Conservation (phyloP, 2,113 vertebrate genomes). For the Calyptommatus sinebrachiatus region DNA sequence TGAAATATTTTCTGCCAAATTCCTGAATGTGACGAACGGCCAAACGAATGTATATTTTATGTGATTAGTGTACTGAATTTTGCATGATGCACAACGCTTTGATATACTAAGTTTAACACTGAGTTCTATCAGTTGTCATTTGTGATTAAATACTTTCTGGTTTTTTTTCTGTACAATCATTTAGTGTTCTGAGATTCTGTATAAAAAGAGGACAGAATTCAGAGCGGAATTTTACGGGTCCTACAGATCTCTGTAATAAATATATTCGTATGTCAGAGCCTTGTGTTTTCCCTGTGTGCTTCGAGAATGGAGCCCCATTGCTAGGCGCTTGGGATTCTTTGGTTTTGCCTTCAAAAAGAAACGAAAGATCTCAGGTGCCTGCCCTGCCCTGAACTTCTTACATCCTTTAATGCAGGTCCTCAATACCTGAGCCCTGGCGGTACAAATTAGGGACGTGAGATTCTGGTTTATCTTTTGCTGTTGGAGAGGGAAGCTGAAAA, state of each 20-base stretch:
- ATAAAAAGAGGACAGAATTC: conserved; percentile 54
- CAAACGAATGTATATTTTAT: conserved; percentile 81
- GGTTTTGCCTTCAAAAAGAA: neutral
- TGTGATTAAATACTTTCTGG: conserved; percentile 69
- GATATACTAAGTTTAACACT: conserved; percentile 77
- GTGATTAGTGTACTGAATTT: conserved; percentile 77
- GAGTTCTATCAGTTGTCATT: conserved; percentile 94
- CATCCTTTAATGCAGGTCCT: neutral
- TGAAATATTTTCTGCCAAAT: conserved; percentile 66
- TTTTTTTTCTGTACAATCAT: conserved; percentile 80
- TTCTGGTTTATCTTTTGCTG: conserved; percentile 50
- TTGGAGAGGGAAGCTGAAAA: conserved; percentile 51
- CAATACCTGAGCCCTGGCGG: neutral
- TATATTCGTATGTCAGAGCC: conserved; percentile 73
- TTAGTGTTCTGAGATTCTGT: conserved; percentile 70
- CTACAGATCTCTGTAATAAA: conserved; percentile 89
- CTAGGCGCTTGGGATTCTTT: conserved; percentile 15
- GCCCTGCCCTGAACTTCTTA: neutral
- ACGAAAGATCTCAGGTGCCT: too few species aligned
- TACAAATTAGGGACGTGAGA: neutral
- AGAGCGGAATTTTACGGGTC: conserved; percentile 88
- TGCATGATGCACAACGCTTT: conserved; percentile 85
- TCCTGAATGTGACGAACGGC: conserved; percentile 75
- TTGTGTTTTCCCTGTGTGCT: conserved; percentile 33
- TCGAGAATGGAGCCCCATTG: conserved; percentile 12